Percentiles rank a stretch among this genome's conserved stretches.
phyloP scores from a whole-genome alignment of 1,140 invertebrate genomes.

The Bathynomus jamesi region DNA sequence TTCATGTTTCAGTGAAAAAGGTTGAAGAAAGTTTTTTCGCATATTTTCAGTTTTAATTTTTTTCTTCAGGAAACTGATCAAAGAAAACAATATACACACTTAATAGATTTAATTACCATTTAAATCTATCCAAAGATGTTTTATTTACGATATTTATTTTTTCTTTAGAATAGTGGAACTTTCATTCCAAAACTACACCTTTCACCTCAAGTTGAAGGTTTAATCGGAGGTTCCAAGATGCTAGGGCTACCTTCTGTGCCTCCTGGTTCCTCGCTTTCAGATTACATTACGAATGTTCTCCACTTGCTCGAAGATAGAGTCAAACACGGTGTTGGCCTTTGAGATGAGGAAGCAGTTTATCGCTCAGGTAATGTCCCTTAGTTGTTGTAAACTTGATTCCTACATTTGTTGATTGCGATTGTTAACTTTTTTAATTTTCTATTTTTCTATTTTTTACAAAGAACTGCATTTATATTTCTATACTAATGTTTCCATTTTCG shows the following conservation, averaged over 20 bases:
- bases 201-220: slow-evolving; percentile 14
- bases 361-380: slow-evolving; percentile 24
- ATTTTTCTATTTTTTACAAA: too few relatives aligned
- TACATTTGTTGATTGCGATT: too few relatives aligned
- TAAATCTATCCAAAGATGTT: neutral
- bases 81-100: neutral
- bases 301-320: slow-evolving; percentile 20
- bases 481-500: too few relatives aligned
- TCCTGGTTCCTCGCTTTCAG: slow-evolving; percentile 19
- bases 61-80: neutral
- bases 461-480: too few relatives aligned
- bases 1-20: neutral
- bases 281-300: slow-evolving; percentile 19
- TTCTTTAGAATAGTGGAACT: slow-evolving; percentile 12
- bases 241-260: slow-evolving; percentile 18
- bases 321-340: slow-evolving; percentile 9
- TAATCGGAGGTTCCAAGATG: slow-evolving; percentile 15
- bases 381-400: too few relatives aligned
- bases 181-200: slow-evolving; percentile 23
- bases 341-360: slow-evolving; percentile 26
- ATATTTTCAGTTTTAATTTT: neutral
- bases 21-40: neutral
- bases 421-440: too few relatives aligned
- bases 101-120: neutral
- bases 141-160: neutral